Base-by-base conservation (phyloP, 2,113 vertebrate species). In the Malaclemys terrapin region DNA sequence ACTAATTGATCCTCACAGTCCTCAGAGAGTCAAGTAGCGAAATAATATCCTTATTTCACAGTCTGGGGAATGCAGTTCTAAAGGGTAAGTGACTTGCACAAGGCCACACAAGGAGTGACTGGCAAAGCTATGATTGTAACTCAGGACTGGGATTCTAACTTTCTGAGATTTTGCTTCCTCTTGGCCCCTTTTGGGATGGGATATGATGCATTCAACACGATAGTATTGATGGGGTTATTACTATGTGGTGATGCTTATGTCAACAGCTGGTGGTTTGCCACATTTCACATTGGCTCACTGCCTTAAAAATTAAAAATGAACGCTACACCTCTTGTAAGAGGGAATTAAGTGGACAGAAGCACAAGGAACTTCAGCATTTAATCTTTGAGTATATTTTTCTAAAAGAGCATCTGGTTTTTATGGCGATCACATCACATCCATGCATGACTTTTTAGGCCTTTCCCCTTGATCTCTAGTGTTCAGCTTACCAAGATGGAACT, bases 1-100 rank as follows among this genome's bases (percentile, higher is more conserved):
- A 85, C 86, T 95, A 93, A 93, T 88, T 93, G 85, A 82, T 96
- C 19, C 65, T 72, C 65, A 38, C 65, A 20, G 19, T 22, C 65
- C n/a, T 87, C 10, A 10, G 24, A 25, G 42, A 27, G 24, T 42
- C 42, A 78, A 47, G 6, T 47, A 47, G 89, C 42, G 38, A 89
- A 94, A 96, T 22, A 31, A 87, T 45, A 91, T 10, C 8, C 10
- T 24, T 17, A 84, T 10, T 88, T 94, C 85, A 76, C 87, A 84
- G 65, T 52, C 76, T 6, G 89, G 89, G 38, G 84, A 94, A 90
- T 47, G 20, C 8, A 93, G 1, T 49, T 95, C 87, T 35, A 17
- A 42, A 96, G 53, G 16, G 50, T 82, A 97, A 90, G 94, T 47
- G 95, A 20, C 54, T 92, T 93, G 78, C 57, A 22, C 1, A 8